These are phyloP conservation scores for Drosophila picticornis DNA, from an alignment of 2,888 invertebrate genomes.

Conservation along the genomic window DNA sequence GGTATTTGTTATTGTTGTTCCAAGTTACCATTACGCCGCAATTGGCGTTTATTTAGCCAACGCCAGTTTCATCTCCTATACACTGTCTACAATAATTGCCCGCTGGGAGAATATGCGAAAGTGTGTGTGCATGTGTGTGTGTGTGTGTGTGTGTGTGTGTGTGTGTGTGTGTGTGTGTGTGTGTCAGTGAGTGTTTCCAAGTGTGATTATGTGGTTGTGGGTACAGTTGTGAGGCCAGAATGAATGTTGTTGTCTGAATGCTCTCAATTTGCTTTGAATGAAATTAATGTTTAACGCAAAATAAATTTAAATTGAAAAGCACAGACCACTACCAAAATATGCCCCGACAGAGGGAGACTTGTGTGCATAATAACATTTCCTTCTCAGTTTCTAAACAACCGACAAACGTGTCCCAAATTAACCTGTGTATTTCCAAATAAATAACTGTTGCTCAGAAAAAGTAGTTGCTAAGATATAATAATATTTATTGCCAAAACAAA, in stretches of 20 bases:
- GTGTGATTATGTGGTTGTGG: slow-evolving; percentile 12
- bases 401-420: background rate
- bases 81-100: slow-evolving; percentile 59
- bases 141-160: slow-evolving; percentile 21
- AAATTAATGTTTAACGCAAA: slow-evolving; percentile 63
- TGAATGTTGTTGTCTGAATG: slow-evolving; percentile 52
- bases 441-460: background rate
- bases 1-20: slow-evolving; percentile 40
- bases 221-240: slow-evolving; percentile 28
- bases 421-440: background rate
- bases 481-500: background rate
- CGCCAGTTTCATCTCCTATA: slow-evolving; percentile 22
- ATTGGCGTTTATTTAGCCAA: slow-evolving; percentile 62
- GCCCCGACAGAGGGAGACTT: background rate
- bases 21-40: slow-evolving; percentile 49
- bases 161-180: slow-evolving; percentile 32
- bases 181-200: slow-evolving; percentile 16
- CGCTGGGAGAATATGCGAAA: slow-evolving; percentile 28
- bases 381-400: background rate
- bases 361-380: background rate
- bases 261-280: slow-evolving; percentile 60
- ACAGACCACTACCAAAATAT: slow-evolving; percentile 4
- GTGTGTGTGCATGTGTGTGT: slow-evolving; percentile 13
- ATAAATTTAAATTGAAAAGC: slow-evolving; percentile 37
- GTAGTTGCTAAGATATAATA: background rate